Evolutionary conservation across 2,888 invertebrate genomes (phyloP), one percentile per base, ranked within the genome.

Genomic region (Opisthograptis luteolata): DNA sequence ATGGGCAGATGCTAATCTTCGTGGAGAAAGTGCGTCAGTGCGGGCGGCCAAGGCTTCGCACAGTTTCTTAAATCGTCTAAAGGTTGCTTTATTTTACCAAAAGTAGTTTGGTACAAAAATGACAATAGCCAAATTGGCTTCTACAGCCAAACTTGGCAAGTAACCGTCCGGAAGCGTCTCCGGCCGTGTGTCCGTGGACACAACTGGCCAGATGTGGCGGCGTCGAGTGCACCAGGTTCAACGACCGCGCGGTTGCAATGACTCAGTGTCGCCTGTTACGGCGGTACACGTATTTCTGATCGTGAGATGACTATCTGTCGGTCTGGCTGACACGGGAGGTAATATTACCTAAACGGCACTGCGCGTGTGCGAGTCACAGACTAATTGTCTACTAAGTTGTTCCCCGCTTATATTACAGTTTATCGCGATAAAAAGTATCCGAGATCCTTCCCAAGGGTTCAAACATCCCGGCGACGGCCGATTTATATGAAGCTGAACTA

Each of bases 181-280:
- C n/a, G n/a, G n/a, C n/a, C 44, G 57, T 42, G 15, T 43, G 55
- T 28, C 40, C 66, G 62, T 73, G 69, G 69, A 70, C 63, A 70
- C 65, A 48, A 34, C 14, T 22, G 30, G 48, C 50, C 60, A 55
- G 48, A 47, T 63, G 61, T 48, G 55, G 43, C 36, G 12, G 12
- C 4, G 20, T 28, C 30, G 62, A 63, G 58, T 65, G 70, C 72
- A 65, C 25, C 59, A 62, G 62, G 73, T 60, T 72, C 71, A 36
- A 46, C 34, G 66, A 45, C 71, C 73, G 63, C 60, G 55, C 47
- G 66, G 45, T 58, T 56, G 57, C 37, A 50, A 46, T 70, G 70
- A 73, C 55, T 73, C 73, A 73, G 49, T 37, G 28, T 51, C 43
- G 44, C 63, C 62, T 60, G 64, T 64, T 64, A 66, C 55, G 54